Base-by-base conservation (phyloP, 2,113 vertebrate species). In the Alectura lathami region DNA sequence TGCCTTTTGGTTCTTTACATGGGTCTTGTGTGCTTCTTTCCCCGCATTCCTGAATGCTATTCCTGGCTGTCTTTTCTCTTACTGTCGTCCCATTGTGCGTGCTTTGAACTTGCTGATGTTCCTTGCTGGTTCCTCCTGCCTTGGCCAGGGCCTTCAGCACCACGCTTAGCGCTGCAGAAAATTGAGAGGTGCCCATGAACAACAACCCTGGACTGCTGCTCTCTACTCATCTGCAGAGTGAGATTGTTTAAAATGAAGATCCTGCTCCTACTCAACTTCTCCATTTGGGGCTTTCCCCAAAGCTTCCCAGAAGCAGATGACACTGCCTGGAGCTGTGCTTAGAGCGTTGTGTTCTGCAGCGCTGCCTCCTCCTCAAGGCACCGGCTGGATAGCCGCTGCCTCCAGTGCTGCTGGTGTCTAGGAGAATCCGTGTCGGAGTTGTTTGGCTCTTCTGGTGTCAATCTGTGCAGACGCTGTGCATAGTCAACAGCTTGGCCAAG, bases 281-380 rank as follows among this genome's bases (percentile, higher is more conserved):
- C 91, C 80, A 81, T 86, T 92, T 86, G 88, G 93, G 91, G 84
- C 60, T 96, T 96, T 93, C 95, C 91, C 91, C 92, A 80, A 64
- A 87, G 73, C 90, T 97, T 96, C 96, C 94, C 89, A 96, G 95
- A 94, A 96, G 69, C 94, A 96, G 75, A 78, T 73, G 62, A 73
- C 0, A 27, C 51, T 97, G 96, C 63, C 91, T 94, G 86, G 88
- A 87, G 79, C 40, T 51, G 29, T n/a, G 70, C 87, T 75, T 4
- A 64, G 72, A 63, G 70, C 73, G 7, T 22, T 22, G 18, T 0
- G 1, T 14, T 72, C 72, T 59, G 68, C 82, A 51, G 86, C 0
- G 0, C 76, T 81, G 53, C 40, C 69, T 82, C 13, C 29, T 89
- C 60, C 76, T 0, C 0, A 6, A 0, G 0, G 75, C 91, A 62